Percentiles rank a stretch among this genome's conserved stretches.
These are phyloP conservation scores for Xestia rhomboidea DNA, from an alignment of 2,888 invertebrate genomes.

Conservation along the genomic window DNA sequence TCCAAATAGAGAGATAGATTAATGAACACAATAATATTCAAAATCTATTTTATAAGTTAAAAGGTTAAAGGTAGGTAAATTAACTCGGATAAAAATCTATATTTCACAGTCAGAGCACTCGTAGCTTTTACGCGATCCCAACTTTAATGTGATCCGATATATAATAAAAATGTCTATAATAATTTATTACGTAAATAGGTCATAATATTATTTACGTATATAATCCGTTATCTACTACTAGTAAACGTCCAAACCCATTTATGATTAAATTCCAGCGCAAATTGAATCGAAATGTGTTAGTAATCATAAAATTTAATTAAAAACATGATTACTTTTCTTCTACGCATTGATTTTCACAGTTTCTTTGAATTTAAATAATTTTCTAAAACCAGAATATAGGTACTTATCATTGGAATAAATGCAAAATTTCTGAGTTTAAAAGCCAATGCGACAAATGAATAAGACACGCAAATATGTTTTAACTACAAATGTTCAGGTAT, in stretches of 20 bases:
- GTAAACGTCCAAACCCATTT: constrained; percentile 31
- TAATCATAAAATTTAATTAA: constrained; percentile 35
- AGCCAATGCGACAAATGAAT: not conserved
- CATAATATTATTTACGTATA: constrained; percentile 10
- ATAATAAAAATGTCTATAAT: constrained; percentile 28
- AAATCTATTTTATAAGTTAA: too few species aligned
- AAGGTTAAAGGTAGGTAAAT: too few species aligned
- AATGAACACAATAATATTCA: too few species aligned
- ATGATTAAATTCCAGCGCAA: constrained; percentile 37
- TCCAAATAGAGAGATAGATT: not conserved
- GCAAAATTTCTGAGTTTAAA: not conserved
- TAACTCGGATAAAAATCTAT: constrained; percentile 18
- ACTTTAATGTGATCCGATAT: constrained; percentile 27
- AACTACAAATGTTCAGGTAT: not conserved
- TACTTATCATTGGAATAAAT: not conserved
- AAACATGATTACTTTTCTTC: constrained; percentile 20
- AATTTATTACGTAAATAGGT: constrained; percentile 41
- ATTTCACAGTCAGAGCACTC: constrained; percentile 6
- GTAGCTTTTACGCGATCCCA: constrained; percentile 2
- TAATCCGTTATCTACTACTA: constrained; percentile 28
- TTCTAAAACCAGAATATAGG: not conserved
- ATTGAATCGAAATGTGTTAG: constrained; percentile 35
- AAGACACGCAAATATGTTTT: not conserved
- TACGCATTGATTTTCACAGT: not conserved
- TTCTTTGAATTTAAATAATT: constrained; percentile 19